Evolutionary conservation across 2,797 vertebrate species (phyloP), one percentile per base, ranked within the genome.

Genomic region (Glyptemys insculpta): DNA sequence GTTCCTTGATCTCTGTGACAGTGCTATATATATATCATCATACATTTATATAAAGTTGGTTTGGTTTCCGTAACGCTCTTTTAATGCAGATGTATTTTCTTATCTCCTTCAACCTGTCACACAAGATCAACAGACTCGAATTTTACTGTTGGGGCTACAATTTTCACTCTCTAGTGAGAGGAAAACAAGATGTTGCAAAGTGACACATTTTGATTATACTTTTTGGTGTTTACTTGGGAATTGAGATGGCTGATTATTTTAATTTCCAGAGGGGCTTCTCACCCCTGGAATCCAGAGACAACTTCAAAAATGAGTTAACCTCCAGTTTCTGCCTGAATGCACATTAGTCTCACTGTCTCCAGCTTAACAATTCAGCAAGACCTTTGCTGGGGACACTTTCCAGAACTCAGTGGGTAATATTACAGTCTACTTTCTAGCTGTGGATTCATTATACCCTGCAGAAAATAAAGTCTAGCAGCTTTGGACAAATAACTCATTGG

Each of bases 331-430:
- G 65, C 18, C 34, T 19, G 34, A 65, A 65, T n/a, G 16, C 34
- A 34, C 18, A 3, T 0, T 12, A 5, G 2, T 14, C 5, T 59
- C 0, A 2, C 0, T 65, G 12, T 81, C 65, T 0, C 1, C 2
- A 14, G 41, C 88, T 37, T 8, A 83, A 94, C 94, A 90, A 94
- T 94, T 2, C 5, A 1, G 11, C 25, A 6, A 2, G 93, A 94
- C 59, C 90, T 95, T 10, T 1, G 31, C 31, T 12, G 9, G 18
- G 81, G 53, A 44, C 29, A 4, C 12, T 37, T 68, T 72, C 12
- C 49, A 54, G 54, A 37, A 6, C 31, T 2, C 27, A 34, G 9
- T 6, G 0, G 57, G 5, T 74, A 88, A 37, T 21, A 54, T 16
- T 21, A 54, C 19, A 31, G 44, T 34, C 53, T 44, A 49, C 21